Evolutionary conservation across 92 coral and sea anemone genomes (phyloP), one percentile per base, ranked within the genome.

Genomic region (Desmophyllum pertusum): DNA sequence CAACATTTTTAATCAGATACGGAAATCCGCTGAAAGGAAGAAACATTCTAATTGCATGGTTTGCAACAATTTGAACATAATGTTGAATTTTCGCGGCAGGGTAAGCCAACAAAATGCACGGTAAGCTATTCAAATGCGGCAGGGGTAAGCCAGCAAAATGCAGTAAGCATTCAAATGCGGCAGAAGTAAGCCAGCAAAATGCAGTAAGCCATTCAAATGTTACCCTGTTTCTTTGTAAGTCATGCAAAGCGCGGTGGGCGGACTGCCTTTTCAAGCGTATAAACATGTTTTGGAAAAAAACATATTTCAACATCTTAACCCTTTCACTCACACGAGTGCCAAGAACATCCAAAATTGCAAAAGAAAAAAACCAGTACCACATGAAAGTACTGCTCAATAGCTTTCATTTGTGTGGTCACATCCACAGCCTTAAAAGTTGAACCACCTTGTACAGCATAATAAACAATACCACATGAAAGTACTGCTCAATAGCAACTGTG

Each of bases 21-120:
- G 73, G 73, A 63, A 14, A 40, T 78, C 72, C 83, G 59, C 51
- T 64, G 31, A 19, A n/a, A 62, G 72, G 57, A 62, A 75, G 36
- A 77, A 62, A 42, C 72, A 78, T 17, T 63, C 19, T 64, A 30
- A 43, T 55, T 55, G 59, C 17, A 50, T 39, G 41, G 31, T 41
- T 64, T 78, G 55, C 15, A 63, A 4, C 72, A 41, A 62, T 14
- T 42, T 15, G 71, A 61, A 59, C 52, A 53, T 59, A 25, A 57
- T 39, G 36, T 38, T 61, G n/a, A 57, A 35, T 15, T 77, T 27
- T 59, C 42, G 73, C 73, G 42, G 73, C 15, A 21, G 10, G 73
- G 73, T n/a, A n/a, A n/a, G n/a, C n/a, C n/a, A n/a, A n/a, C n/a
- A n/a, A n/a, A n/a, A n/a, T n/a, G n/a, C n/a, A n/a, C n/a, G n/a